These are phyloP conservation scores for Aegypius monachus DNA, from an alignment of 2,113 vertebrate genomes.

Conservation along the genomic window DNA sequence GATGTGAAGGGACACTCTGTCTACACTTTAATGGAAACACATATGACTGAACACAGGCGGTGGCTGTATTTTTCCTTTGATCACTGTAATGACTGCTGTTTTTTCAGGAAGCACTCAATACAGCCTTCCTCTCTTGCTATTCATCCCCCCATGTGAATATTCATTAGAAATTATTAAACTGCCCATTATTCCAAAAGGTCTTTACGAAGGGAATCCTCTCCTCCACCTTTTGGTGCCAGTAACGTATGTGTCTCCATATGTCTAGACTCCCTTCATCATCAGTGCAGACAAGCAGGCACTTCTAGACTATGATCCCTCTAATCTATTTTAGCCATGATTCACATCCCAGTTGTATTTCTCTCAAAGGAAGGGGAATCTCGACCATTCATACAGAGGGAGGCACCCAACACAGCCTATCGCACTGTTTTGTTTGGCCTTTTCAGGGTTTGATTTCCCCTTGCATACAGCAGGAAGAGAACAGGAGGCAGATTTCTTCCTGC, in stretches of 20 bases:
- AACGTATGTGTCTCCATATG: background rate
- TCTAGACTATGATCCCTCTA: background rate
- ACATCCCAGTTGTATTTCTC: background rate
- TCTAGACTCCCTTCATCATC: background rate
- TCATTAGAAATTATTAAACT: background rate
- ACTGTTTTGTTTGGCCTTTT: background rate
- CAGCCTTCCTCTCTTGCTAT: background rate
- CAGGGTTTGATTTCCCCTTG: background rate
- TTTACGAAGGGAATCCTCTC: accelerated
- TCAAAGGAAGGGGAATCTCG: background rate
- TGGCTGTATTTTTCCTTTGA: background rate
- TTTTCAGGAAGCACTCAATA: background rate
- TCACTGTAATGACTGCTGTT: background rate
- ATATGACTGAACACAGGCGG: background rate
- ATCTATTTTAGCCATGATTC: background rate
- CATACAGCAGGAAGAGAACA: background rate
- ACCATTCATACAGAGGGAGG: accelerated
- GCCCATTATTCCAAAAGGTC: background rate
- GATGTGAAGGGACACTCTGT: background rate
- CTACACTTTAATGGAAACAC: background rate
- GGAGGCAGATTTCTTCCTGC: background rate
- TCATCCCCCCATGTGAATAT: background rate
- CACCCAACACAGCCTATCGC: background rate
- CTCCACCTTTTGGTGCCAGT: background rate
- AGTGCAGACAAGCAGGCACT: background rate